Conservation (phyloP, 1,140 invertebrate species). For the Oppia nitens region DNA sequence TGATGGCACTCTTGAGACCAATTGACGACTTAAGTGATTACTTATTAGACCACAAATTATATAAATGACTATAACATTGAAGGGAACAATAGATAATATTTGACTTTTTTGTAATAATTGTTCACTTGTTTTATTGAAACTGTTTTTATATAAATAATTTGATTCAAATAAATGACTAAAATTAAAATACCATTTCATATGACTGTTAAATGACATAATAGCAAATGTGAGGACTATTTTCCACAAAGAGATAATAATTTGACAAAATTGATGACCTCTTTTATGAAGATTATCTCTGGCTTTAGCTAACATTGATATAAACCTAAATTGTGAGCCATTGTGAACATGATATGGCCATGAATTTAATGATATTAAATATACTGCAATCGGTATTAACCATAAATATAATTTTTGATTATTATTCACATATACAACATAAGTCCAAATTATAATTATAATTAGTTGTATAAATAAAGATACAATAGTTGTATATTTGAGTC, state of each 20-base stretch:
- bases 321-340: background rate
- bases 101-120: background rate
- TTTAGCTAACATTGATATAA: background rate
- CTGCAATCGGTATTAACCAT: background rate
- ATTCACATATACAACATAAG: background rate
- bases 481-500: background rate
- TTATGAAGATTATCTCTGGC: background rate
- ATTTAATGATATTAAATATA: background rate
- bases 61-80: background rate
- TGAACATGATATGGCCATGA: background rate
- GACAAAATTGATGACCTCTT: background rate
- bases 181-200: background rate
- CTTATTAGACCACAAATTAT: background rate
- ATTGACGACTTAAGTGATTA: background rate
- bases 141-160: background rate
- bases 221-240: background rate
- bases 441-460: background rate
- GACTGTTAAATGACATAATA: background rate
- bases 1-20: background rate
- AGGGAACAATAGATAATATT: background rate
- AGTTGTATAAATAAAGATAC: background rate
- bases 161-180: background rate
- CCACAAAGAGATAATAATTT: background rate
- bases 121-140: background rate
- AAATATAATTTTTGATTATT: background rate